Percentiles rank a stretch among this genome's conserved stretches.
These are phyloP conservation scores for Nematostella vectensis DNA, from an alignment of 92 coral and sea anemone genomes.

Conservation along the genomic window DNA sequence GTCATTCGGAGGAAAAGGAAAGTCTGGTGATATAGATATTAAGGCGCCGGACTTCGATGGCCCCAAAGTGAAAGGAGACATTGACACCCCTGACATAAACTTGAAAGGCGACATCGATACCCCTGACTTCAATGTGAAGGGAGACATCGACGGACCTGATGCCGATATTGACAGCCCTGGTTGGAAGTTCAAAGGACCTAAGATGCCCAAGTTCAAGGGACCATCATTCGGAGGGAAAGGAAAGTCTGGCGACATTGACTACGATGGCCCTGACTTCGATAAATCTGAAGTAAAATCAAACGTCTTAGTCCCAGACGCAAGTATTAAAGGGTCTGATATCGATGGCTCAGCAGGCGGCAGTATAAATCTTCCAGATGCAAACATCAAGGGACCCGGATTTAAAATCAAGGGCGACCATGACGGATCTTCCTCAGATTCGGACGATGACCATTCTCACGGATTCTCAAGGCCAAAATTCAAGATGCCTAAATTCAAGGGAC, in stretches of 20 bases:
- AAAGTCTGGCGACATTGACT: background rate
- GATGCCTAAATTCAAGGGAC: slow-evolving; percentile 6
- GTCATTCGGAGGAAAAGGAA: slow-evolving; percentile 7
- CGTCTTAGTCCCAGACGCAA: no score
- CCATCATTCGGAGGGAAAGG: slow-evolving; percentile 7
- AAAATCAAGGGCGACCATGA: background rate
- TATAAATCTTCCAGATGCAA: background rate
- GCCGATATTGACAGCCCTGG: slow-evolving; percentile 6
- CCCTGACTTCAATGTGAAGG: slow-evolving; percentile 11
- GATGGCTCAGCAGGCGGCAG: slow-evolving; percentile 1
- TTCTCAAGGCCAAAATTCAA: slow-evolving; percentile 11
- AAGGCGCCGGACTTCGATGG: slow-evolving; percentile 27
- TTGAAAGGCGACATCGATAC: slow-evolving; percentile 4
- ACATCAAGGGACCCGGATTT: background rate
- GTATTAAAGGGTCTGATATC: background rate
- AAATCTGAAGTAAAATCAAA: background rate
- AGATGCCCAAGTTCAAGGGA: slow-evolving; percentile 2
- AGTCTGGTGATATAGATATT: slow-evolving; percentile 11
- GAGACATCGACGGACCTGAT: slow-evolving; percentile 11
- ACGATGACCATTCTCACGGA: no score
- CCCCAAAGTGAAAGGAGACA: slow-evolving; percentile 9
- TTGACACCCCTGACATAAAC: slow-evolving; percentile 7
- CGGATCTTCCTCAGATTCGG: background rate
- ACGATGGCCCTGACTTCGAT: slow-evolving; percentile 19
- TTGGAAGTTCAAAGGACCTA: slow-evolving; percentile 8